phyloP scores from a whole-genome alignment of 2,113 vertebrate species.

The Semnornis frantzii region DNA sequence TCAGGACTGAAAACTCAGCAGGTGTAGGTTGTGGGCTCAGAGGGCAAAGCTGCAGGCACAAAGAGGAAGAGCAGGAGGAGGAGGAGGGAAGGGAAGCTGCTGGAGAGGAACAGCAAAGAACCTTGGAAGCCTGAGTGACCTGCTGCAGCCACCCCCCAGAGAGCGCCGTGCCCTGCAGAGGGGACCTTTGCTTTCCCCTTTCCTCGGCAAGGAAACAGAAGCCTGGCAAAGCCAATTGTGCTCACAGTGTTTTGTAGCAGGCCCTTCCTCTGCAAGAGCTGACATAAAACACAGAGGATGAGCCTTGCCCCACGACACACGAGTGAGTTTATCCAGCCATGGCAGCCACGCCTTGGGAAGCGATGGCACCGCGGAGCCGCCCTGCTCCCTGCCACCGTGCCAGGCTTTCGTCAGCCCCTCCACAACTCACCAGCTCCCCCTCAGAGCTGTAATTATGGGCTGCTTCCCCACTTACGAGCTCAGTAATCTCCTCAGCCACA shows the following conservation, averaged over 20 bases:
- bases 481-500: not conserved
- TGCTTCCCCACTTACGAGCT: not conserved
- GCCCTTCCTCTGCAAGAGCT: not conserved
- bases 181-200: not conserved
- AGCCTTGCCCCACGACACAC: accelerated
- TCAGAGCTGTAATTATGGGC: not conserved
- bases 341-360: not conserved
- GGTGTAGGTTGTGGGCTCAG: accelerated
- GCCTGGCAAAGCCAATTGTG: accelerated
- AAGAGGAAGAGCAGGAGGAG: not conserved
- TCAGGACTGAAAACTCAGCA: accelerated
- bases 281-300: not conserved
- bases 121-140: accelerated
- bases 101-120: not conserved
- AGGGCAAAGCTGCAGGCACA: not conserved
- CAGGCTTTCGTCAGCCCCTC: not conserved
- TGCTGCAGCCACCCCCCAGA: not conserved
- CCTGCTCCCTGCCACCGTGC: accelerated
- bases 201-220: not conserved
- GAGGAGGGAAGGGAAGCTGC: not conserved
- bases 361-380: not conserved
- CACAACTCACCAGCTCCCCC: not conserved
- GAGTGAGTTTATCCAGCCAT: not conserved
- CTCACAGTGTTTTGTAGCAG: not conserved
- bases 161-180: not conserved